Conservation (phyloP, 2,113 vertebrate species). For the Peromyscus californicus region DNA sequence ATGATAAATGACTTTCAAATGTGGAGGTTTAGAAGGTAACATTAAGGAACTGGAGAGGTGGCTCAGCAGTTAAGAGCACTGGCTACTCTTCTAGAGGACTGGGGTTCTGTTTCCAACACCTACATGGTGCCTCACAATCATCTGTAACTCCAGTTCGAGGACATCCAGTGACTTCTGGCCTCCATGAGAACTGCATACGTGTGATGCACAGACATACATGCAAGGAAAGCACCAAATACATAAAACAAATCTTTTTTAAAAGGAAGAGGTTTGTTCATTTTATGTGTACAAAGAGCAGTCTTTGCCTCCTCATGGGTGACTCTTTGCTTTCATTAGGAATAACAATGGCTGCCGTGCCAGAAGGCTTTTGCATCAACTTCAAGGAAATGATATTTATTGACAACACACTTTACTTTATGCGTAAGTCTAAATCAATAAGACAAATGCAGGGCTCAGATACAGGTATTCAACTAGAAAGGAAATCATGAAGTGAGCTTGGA, state of each 20-base stretch:
- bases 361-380: slow-evolving; percentile 60
- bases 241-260: neutral
- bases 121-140: neutral
- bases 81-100: neutral
- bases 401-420: slow-evolving; percentile 76
- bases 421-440: slow-evolving; percentile 69
- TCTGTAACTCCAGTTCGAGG: neutral
- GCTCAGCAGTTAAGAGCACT: neutral
- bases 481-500: slow-evolving; percentile 12
- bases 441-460: slow-evolving; percentile 6
- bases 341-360: slow-evolving; percentile 59
- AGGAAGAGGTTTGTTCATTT: neutral
- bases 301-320: slow-evolving; percentile 11
- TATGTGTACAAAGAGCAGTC: neutral
- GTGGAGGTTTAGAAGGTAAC: neutral
- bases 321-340: slow-evolving; percentile 67
- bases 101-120: neutral
- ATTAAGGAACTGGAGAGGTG: neutral
- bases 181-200: neutral
- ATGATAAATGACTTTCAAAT: slow-evolving; percentile 5
- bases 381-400: slow-evolving; percentile 69
- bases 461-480: slow-evolving; percentile 47
- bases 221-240: neutral
- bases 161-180: neutral
- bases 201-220: neutral